Conservation (phyloP, 2,888 invertebrate genomes). For the Andrena haemorrhoa region DNA sequence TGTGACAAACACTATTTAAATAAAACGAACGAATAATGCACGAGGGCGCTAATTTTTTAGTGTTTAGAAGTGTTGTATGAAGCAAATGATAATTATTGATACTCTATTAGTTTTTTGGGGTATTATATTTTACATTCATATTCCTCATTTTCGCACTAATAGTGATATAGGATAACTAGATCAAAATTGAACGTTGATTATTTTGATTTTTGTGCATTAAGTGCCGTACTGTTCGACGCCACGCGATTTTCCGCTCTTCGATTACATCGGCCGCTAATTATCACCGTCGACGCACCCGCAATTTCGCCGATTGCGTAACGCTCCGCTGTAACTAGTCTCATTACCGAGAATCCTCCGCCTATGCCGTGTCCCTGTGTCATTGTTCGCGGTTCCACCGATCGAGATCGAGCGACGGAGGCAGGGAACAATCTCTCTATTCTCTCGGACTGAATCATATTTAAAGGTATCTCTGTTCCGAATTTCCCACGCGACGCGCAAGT, state of each 20-base stretch:
- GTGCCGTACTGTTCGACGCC: background rate
- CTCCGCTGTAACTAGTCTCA: conserved; percentile 45
- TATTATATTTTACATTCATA: too few relatives aligned
- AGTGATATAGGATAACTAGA: too few relatives aligned
- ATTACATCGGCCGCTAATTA: conserved; percentile 58
- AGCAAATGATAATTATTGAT: too few relatives aligned
- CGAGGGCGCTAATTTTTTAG: too few relatives aligned
- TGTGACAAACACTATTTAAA: too few relatives aligned
- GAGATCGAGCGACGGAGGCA: background rate
- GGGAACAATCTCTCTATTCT: background rate
- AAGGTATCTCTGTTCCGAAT: background rate
- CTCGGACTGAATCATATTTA: background rate
- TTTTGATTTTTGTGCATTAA: too few relatives aligned
- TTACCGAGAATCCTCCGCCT: conserved; percentile 43
- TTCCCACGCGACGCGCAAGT: background rate
- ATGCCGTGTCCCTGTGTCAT: conserved; percentile 26
- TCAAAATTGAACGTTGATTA: too few relatives aligned
- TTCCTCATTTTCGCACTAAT: too few relatives aligned
- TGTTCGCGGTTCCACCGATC: conserved; percentile 21
- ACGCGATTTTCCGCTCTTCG: conserved; percentile 40
- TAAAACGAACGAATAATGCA: too few relatives aligned
- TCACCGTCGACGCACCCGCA: conserved; percentile 51
- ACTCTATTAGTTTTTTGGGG: too few relatives aligned
- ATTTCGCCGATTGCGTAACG: conserved; percentile 60
- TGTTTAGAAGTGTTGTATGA: too few relatives aligned